Evolutionary conservation across 2,888 invertebrate species (phyloP).

Genomic region (Schizaphis graminum): DNA sequence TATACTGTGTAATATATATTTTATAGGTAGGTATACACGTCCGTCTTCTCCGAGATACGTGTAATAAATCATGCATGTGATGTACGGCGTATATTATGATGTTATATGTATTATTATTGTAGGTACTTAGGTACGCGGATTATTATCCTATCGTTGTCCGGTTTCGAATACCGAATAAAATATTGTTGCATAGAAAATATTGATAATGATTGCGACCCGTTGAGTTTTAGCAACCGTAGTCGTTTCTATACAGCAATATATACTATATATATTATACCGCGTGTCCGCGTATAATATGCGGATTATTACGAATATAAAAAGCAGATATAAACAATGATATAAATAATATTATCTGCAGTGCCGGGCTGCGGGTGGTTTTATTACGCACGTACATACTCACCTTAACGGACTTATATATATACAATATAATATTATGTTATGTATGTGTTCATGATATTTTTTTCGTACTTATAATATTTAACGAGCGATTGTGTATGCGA

Average conservation of each 20-base stretch:
- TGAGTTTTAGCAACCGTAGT: background rate
- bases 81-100: background rate
- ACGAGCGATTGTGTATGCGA: slow-evolving; percentile 31
- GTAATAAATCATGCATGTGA: background rate
- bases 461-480: background rate
- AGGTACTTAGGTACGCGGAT: background rate
- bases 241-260: background rate
- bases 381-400: background rate
- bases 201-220: background rate
- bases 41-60: background rate
- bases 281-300: background rate
- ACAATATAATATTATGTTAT: background rate
- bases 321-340: background rate
- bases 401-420: background rate
- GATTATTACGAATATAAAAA: background rate
- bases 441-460: background rate
- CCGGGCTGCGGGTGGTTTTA: background rate
- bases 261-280: too few species aligned
- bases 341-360: background rate
- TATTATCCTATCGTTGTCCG: background rate
- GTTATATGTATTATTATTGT: background rate
- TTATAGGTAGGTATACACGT: background rate
- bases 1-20: background rate
- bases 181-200: background rate
- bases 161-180: background rate